phyloP scores from a whole-genome alignment of 2,888 invertebrate genomes.

The Venusia cambrica region DNA sequence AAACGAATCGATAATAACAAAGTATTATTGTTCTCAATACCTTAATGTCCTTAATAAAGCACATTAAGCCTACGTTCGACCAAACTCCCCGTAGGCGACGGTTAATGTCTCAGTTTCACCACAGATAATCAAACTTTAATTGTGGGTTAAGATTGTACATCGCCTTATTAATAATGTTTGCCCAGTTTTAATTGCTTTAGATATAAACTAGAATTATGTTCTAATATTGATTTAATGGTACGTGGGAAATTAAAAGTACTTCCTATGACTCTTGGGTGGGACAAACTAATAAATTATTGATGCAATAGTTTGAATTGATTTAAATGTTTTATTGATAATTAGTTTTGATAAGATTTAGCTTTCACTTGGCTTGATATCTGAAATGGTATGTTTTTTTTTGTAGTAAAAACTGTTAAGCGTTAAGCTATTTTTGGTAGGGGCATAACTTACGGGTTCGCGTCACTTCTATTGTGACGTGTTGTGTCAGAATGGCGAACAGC shows the following conservation, averaged over 20 bases:
- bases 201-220: slow-evolving; percentile 21
- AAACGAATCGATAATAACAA: too few relatives aligned
- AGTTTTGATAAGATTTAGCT: slow-evolving; percentile 13
- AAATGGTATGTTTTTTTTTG: neutral
- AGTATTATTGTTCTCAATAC: too few relatives aligned
- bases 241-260: slow-evolving; percentile 27
- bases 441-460: too few relatives aligned
- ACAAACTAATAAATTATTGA: slow-evolving; percentile 15
- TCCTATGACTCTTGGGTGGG: slow-evolving; percentile 17
- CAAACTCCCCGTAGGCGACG: slow-evolving; percentile 36
- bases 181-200: slow-evolving; percentile 35
- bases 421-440: too few relatives aligned
- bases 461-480: too few relatives aligned
- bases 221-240: slow-evolving; percentile 24
- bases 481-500: too few relatives aligned
- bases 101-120: slow-evolving; percentile 55
- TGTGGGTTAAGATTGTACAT: slow-evolving; percentile 36
- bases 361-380: slow-evolving; percentile 5
- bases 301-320: slow-evolving; percentile 20
- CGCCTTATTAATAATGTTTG: slow-evolving; percentile 42
- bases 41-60: too few relatives aligned
- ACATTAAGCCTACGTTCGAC: slow-evolving; percentile 21
- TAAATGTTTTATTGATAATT: slow-evolving; percentile 17
- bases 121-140: slow-evolving; percentile 50
- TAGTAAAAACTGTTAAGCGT: too few relatives aligned